Base-by-base conservation (phyloP, 2,797 vertebrate species). In the Dendrocincla tyrannina region DNA sequence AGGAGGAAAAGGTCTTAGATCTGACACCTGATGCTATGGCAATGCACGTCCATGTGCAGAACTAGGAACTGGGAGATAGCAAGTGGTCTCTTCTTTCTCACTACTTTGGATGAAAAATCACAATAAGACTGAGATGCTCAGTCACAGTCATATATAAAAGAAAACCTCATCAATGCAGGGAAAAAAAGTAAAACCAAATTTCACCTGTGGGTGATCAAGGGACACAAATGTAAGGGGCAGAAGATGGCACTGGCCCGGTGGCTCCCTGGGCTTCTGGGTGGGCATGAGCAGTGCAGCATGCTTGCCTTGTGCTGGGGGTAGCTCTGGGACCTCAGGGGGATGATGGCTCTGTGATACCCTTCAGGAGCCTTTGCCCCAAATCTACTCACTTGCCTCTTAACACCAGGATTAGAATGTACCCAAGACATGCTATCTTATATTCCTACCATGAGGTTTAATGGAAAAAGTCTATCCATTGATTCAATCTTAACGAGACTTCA, bases 211-310 rank as follows among this genome's bases (percentile, higher is more conserved):
- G 3, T 55, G 23, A 33, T 67, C 4, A 74, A 80, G 37, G 16
- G 62, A n/a, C 5, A 7, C 24, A 62, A 9, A 2, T 0, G 0
- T 41, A 20, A 81, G 49, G 17, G 74, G 25, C 22, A 53, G 53
- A 74, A 60, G 13, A 15, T n/a, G 44, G 13, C 15, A 39, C 27
- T 67, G 44, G 11, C 33, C 24, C 6, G 5, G 14, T 32, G n/a
- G 3, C 30, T 92, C 22, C 17, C 56, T 53, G 74, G 50, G 17
- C 17, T 60, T 27, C 11, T 10, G 13, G 9, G 7, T 13, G 53
- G 9, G 3, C 20, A 66, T 0, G 4, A 72, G 37, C 32, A 46
- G 27, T 17, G 22, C 28, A 60, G 52, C 14, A 11, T 77, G 27
- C 10, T 33, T 62, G 53, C 17, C 5, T 70, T 13, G 3, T 9